Evolutionary conservation across 2,888 invertebrate genomes (phyloP), one percentile per base, ranked within the genome.

Genomic region (Caradrina clavipalpis): DNA sequence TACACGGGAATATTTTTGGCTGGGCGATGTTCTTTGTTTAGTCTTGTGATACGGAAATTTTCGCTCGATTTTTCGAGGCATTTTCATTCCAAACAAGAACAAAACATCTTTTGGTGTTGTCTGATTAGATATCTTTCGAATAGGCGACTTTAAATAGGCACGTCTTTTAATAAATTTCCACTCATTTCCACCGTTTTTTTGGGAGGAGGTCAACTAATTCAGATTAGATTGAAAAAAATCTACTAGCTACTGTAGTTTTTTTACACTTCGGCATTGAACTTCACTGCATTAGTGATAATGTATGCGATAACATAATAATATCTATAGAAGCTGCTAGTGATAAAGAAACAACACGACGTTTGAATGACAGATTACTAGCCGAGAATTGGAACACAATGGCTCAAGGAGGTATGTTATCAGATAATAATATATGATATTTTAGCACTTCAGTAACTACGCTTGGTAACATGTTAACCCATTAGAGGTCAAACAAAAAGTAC

Each of bases 21-120:
- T 62, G 58, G 63, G 55, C 78, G 58, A 59, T 57, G 69, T 71
- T 69, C 84, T 82, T 84, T 84, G 79, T 82, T 78, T 64, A 72
- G 61, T 58, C 63, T 63, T 67, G 51, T 17, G 21, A 45, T 55
- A 54, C 50, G 49, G 64, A 58, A 51, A 61, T 50, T 69, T 64
- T 45, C 69, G 15, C 42, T 47, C 17, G 54, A 26, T 55, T 70
- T 65, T 56, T 22, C 8, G 45, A 59, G 19, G 39, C 39, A 35
- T 62, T 55, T 65, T 60, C 31, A 35, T 22, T 60, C 5, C 13
- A n/a, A 39, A 55, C 17, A 59, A 2, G 26, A 59, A 70, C 11
- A 70, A 50, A 59, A 31, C n/a, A 26, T 51, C 8, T 31, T 17
- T 39, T 67, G 75, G 13, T 39, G 22, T 22, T 13, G 26, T n/a